Evolutionary conservation across 2,888 invertebrate genomes (phyloP), one percentile per base, ranked within the genome.

Genomic region (Pemphredon lugubris): DNA sequence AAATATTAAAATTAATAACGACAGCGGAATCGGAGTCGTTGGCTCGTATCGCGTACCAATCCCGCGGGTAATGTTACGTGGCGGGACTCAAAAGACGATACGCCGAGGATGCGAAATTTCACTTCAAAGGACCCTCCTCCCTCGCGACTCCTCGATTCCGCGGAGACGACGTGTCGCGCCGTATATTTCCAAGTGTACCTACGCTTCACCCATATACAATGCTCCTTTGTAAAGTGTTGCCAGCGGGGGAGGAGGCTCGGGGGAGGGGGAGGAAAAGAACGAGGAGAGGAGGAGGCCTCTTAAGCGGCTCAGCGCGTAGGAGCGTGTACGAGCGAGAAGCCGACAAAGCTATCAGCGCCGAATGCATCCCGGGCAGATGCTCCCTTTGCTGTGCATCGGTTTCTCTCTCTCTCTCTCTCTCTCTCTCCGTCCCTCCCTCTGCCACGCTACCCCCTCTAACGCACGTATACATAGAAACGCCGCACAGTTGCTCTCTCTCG

Each of bases 291-390:
- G 58, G 63, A 70, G 75, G 77, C 80, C 84, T 77, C 85, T 86
- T 85, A 82, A 86, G 84, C 83, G 81, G 81, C 83, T 84, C 75
- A 81, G 68, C 77, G 79, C 81, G 79, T 83, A 82, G 75, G 67
- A 83, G 81, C 83, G 80, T 80, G 74, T 79, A 77, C 77, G 69
- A 77, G 77, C 75, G 75, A 71, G 76, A 83, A 81, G 81, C 87
- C 87, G 86, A 87, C 87, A 87, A 87, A 87, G 87, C 85, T 86
- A 87, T 86, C 86, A 83, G 71, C 79, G 39, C 51, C 77, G 70
- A 80, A 79, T 71, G 79, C 77, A 80, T 80, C 77, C 73, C 75
- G 39, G 72, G 73, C 79, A 79, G 79, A 79, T 78, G 54, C 77
- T 78, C 71, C 75, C 66, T 68, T 68, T 66, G 58, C 55, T 37